Evolutionary conservation across 2,888 invertebrate species (phyloP).

Genomic region (Homarus gammarus): DNA sequence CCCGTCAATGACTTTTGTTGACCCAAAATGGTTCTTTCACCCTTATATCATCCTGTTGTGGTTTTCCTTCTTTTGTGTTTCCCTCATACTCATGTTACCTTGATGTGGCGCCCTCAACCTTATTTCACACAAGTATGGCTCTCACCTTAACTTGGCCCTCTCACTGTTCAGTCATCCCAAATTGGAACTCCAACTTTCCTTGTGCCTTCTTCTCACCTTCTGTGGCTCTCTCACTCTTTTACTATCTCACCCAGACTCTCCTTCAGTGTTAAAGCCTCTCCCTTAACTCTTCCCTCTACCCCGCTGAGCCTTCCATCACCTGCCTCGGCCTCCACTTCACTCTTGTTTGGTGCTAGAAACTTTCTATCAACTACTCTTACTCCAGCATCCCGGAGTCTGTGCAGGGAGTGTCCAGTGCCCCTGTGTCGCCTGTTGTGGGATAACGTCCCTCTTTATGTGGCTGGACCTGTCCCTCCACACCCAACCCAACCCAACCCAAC

Average conservation of each 20-base stretch:
- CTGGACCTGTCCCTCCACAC: too few relatives aligned
- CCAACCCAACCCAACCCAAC: too few relatives aligned
- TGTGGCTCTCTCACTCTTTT: background rate
- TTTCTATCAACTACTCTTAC: too few relatives aligned
- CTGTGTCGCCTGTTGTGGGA: too few relatives aligned
- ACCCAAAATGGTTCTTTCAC: background rate
- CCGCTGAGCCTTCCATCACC: too few relatives aligned
- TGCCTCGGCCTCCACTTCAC: too few relatives aligned
- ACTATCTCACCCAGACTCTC: background rate
- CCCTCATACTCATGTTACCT: background rate
- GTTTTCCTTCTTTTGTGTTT: background rate
- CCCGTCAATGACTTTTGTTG: background rate
- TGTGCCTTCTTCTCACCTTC: background rate
- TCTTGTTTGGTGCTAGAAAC: too few relatives aligned
- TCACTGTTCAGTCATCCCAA: background rate
- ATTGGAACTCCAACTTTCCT: background rate
- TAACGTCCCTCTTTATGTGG: too few relatives aligned
- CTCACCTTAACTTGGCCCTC: background rate
- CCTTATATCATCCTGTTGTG: background rate
- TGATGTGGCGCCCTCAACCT: background rate
- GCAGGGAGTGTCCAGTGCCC: too few relatives aligned
- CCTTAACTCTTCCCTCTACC: too few relatives aligned
- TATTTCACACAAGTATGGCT: background rate
- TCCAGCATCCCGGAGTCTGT: too few relatives aligned
- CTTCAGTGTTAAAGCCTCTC: background rate